These are phyloP conservation scores for Atrichornis clamosus DNA, from an alignment of 2,113 vertebrate genomes.

Conservation along the genomic window DNA sequence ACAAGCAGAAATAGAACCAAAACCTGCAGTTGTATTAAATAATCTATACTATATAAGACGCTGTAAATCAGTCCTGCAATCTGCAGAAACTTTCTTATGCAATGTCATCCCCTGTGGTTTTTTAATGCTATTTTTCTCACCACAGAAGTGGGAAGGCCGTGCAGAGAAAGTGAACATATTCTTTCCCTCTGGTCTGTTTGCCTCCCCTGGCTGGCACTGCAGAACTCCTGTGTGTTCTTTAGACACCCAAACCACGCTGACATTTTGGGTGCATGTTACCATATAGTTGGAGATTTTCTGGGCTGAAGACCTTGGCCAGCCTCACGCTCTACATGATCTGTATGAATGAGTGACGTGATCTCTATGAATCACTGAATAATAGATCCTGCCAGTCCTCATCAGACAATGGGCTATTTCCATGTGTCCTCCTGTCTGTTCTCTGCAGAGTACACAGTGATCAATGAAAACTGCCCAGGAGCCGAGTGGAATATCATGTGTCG, in stretches of 20 bases:
- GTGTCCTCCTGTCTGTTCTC: background rate
- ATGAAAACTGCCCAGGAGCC: constrained; percentile 89
- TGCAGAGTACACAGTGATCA: constrained; percentile 89
- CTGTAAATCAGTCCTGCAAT: background rate
- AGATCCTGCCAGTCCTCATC: background rate
- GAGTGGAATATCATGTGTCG: constrained; percentile 98
- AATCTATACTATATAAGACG: background rate
- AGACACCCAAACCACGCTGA: background rate
- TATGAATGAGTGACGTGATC: too few species aligned
- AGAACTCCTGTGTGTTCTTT: background rate
- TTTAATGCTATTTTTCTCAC: background rate
- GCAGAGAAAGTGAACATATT: background rate
- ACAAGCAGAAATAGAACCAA: background rate
- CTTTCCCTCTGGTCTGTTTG: background rate
- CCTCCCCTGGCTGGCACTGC: background rate
- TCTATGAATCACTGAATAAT: background rate
- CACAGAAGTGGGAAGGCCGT: background rate
- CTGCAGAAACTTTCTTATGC: background rate
- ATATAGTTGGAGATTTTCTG: background rate
- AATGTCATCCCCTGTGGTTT: background rate
- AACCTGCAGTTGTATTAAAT: background rate
- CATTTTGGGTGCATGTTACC: fast-evolving
- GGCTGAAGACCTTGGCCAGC: background rate
- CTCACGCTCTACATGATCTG: background rate
- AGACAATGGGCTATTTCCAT: background rate